phyloP scores from a whole-genome alignment of 2,797 vertebrate genomes.

The Sternotherus odoratus region DNA sequence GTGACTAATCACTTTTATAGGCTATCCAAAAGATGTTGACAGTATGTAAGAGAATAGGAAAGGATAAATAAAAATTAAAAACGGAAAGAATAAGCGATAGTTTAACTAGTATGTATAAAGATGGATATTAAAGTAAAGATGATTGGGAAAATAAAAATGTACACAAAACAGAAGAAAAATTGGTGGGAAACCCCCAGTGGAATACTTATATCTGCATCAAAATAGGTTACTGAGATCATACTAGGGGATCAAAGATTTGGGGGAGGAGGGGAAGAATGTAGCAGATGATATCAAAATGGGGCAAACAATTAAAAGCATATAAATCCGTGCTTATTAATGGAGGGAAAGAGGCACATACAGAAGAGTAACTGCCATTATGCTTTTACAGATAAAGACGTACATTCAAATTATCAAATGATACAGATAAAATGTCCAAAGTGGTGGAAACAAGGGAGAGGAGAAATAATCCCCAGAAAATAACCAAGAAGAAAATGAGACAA shows the following conservation, averaged over 20 bases:
- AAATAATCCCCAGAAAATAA: neutral
- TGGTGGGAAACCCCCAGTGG: too few relatives aligned
- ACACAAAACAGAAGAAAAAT: neutral
- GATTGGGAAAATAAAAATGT: constrained; percentile 8
- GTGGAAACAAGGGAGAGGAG: neutral
- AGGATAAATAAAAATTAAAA: constrained; percentile 45
- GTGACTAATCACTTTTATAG: constrained; percentile 64
- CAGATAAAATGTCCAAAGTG: neutral
- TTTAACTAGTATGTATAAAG: constrained; percentile 3
- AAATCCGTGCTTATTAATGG: neutral
- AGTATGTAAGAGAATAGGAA: constrained; percentile 12
- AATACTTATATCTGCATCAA: too few relatives aligned
- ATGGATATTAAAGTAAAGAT: constrained; percentile 30
- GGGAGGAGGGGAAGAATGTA: neutral
- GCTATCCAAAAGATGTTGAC: constrained; percentile 53
- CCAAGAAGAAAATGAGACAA: neutral
- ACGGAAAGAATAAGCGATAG: neutral
- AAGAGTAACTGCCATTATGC: neutral
- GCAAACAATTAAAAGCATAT: neutral
- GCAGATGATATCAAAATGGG: neutral
- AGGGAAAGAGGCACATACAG: neutral
- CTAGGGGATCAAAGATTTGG: neutral
- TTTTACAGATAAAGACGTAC: neutral
- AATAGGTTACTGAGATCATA: too few relatives aligned
- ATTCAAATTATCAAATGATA: neutral